Evolutionary conservation across 2,113 vertebrate species (phyloP).

Genomic region (Chaetodon trifascialis): DNA sequence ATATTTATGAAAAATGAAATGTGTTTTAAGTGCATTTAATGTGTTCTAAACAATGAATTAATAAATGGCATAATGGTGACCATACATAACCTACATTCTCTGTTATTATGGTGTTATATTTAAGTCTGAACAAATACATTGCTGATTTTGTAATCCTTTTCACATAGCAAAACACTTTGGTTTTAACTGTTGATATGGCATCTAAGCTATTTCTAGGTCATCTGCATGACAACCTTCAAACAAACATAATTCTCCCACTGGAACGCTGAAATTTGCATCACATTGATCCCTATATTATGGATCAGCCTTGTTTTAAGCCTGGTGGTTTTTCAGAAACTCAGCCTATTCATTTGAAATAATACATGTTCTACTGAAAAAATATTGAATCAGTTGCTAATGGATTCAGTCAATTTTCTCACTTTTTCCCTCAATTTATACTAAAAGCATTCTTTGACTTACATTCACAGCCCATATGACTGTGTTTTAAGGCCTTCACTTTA

Average conservation of each 20-base stretch:
- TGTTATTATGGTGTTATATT: conserved; percentile 31
- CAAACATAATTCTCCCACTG: not conserved
- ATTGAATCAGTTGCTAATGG: not conserved
- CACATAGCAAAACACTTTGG: not conserved
- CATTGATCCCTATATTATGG: not conserved
- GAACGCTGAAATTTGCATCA: not conserved
- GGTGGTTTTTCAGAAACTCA: not conserved
- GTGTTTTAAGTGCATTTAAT: conserved; percentile 85
- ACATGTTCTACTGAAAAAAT: not conserved
- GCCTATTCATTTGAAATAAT: conserved; percentile 18
- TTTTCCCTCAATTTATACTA: conserved; percentile 25
- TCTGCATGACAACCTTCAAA: not conserved
- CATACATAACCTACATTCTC: conserved; percentile 76
- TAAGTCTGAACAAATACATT: not conserved
- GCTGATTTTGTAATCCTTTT: conserved; percentile 11
- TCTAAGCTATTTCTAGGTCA: not conserved
- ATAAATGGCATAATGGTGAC: conserved; percentile 88
- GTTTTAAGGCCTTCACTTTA: conserved; percentile 38
- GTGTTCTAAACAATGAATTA: conserved; percentile 85
- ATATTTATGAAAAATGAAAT: conserved; percentile 88
- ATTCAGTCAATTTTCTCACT: conserved; percentile 14
- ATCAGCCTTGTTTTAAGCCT: not conserved
- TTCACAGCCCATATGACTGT: conserved; percentile 48
- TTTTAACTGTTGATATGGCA: not conserved
- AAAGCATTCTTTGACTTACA: conserved; percentile 40